Evolutionary conservation across 2,113 vertebrate species (phyloP).

Genomic region (Pachyramphus minor): DNA sequence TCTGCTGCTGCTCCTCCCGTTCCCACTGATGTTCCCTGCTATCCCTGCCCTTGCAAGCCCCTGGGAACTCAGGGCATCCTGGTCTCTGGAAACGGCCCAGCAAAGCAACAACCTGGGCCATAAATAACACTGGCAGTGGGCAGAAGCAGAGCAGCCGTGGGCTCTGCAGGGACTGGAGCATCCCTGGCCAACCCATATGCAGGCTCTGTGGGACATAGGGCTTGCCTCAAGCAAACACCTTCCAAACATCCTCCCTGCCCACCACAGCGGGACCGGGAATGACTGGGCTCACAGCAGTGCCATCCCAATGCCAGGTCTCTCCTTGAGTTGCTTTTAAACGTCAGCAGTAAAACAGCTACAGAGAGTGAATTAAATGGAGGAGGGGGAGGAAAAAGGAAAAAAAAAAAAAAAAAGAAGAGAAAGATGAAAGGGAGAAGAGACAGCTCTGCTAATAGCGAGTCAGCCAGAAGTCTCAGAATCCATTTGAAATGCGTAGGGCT

Average conservation of each 20-base stretch:
- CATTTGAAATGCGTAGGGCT: slow-evolving; percentile 37
- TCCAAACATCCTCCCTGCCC: background rate
- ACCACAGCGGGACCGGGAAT: rapidly evolving
- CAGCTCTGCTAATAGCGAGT: slow-evolving; percentile 39
- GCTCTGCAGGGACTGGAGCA: background rate
- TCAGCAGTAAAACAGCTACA: slow-evolving; percentile 7
- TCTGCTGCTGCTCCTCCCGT: background rate
- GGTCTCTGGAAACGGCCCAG: background rate
- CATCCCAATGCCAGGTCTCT: background rate
- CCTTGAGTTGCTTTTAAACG: background rate
- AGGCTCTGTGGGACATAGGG: background rate
- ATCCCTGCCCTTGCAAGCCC: background rate
- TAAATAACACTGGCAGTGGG: background rate
- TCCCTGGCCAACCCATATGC: background rate
- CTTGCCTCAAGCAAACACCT: background rate
- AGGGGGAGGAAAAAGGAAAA: background rate
- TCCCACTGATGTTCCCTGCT: background rate
- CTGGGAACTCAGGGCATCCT: background rate
- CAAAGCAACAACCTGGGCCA: background rate
- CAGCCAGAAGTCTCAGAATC: slow-evolving; percentile 34
- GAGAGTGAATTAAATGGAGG: background rate
- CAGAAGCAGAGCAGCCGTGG: background rate
- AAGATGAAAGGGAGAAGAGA: slow-evolving; percentile 4
- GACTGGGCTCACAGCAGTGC: background rate
- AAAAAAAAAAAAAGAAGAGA: background rate